Evolutionary conservation across 2,113 vertebrate species (phyloP).

Genomic region (Rallus limicola): DNA sequence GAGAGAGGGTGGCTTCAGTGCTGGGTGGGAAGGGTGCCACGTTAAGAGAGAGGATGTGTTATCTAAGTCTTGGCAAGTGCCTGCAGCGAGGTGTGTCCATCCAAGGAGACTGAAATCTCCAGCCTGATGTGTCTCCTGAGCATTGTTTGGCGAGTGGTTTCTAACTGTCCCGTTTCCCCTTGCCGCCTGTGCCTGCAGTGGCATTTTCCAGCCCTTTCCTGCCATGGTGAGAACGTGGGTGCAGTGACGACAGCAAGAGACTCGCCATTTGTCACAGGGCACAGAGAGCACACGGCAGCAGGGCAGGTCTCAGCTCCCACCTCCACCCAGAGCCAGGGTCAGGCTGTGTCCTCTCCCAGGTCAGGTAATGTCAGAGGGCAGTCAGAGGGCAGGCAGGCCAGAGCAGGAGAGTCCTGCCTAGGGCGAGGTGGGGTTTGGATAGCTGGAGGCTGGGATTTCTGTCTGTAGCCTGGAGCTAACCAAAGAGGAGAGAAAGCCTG

Average conservation of each 20-base stretch:
- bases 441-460: not conserved
- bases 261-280: not conserved
- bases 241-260: not conserved
- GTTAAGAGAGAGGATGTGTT: not conserved
- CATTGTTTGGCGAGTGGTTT: conserved; percentile 35
- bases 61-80: not conserved
- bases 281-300: not conserved
- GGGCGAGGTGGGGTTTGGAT: not conserved
- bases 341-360: not conserved
- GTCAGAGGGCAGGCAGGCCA: not conserved
- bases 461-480: not conserved
- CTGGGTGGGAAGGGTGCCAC: not conserved
- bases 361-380: not conserved
- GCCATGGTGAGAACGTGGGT: not conserved
- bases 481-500: not conserved
- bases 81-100: conserved; percentile 27
- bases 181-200: not conserved
- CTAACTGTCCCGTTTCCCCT: conserved; percentile 20
- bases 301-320: conserved; percentile 1
- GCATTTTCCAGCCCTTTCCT: conserved; percentile 65
- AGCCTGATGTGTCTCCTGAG: conserved; percentile 3
- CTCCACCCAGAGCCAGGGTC: not conserved
- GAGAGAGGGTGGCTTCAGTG: not conserved
- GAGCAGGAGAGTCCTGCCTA: not conserved
- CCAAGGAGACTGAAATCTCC: conserved; percentile 1